Evolutionary conservation across 2,888 invertebrate species (phyloP), one percentile per base, ranked within the genome.

Genomic region (Dryomyza anilis): DNA sequence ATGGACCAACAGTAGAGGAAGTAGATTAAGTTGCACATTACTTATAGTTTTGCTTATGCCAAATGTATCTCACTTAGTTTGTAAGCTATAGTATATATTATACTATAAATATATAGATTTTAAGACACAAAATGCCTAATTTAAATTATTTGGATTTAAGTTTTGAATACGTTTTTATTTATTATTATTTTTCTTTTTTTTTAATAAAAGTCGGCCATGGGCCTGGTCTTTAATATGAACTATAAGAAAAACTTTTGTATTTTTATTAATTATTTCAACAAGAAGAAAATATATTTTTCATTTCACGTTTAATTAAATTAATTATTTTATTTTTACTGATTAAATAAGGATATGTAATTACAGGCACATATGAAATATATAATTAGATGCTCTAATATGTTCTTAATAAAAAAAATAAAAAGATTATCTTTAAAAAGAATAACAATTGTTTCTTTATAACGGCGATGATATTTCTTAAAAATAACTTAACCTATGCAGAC

Each of bases 1-100:
- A 88, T 2, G 77, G 81, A 14, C 81, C 79, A 61, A 79, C 80
- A 1, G 78, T 80, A 6, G 80, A 80, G 64, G 80, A 80, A 70
- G 79, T 78, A 2, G 81, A 80, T 66, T 81, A 79, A 76, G 94
- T 50, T 7, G 1, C 7, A 6, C 48, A 21, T 2, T 14, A 12
- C 7, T 39, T 5, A n/a, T n/a, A n/a, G n/a, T n/a, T n/a, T n/a
- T n/a, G n/a, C n/a, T n/a, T n/a, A n/a, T n/a, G n/a, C n/a, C n/a
- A n/a, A 39, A 39, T 14, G 5, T 4, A 7, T 39, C 6, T n/a
- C 2, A 39, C 3, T 39, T 39, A 4, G 16, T 7, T 43, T 43
- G 4, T 16, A 43, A 43, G 43, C 43, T 16, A 43, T 2, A 6
- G 7, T 16, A 43, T 16, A 19, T 16, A 6, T 16, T 33, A 6